A percentile compares a stretch with the other conserved stretches of the same genome.
phyloP scores from a whole-genome alignment of 2,113 vertebrate species.

The Chamaetylas fuelleborni region DNA sequence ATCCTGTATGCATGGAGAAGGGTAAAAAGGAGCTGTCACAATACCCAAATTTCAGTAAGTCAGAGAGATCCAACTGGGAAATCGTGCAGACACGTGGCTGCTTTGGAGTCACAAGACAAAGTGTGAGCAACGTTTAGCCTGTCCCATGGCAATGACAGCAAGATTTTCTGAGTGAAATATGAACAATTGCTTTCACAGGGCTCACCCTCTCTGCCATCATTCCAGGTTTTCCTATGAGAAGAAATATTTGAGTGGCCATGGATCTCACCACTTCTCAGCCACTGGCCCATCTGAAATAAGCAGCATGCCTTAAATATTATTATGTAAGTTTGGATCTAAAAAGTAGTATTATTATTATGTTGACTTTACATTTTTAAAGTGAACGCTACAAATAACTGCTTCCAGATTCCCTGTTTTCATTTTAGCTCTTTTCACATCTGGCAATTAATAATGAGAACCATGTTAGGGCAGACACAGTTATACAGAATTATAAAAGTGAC shows the following conservation, averaged over 20 bases:
- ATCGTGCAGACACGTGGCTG: background rate
- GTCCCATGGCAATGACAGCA: background rate
- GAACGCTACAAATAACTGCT: background rate
- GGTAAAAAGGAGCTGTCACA: background rate
- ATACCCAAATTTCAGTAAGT: background rate
- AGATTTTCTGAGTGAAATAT: background rate
- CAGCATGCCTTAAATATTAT: background rate
- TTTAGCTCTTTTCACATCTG: background rate
- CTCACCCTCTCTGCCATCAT: background rate
- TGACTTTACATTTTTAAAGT: background rate
- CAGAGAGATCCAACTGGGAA: background rate
- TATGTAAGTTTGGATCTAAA: background rate
- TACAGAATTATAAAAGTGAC: background rate
- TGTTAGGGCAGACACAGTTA: background rate
- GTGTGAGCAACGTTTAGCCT: background rate
- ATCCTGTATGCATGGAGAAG: fast-evolving
- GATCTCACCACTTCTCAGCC: background rate
- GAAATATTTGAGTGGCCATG: background rate
- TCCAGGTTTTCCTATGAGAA: background rate
- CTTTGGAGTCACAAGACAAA: background rate
- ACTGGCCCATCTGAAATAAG: background rate
- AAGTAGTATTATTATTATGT: background rate
- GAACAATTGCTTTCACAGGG: background rate
- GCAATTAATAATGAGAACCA: background rate
- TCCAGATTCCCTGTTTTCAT: background rate